Percentiles rank a stretch among this genome's conserved stretches.
These are phyloP conservation scores for Phainopepla nitens DNA, from an alignment of 2,113 vertebrate genomes.

Conservation along the genomic window DNA sequence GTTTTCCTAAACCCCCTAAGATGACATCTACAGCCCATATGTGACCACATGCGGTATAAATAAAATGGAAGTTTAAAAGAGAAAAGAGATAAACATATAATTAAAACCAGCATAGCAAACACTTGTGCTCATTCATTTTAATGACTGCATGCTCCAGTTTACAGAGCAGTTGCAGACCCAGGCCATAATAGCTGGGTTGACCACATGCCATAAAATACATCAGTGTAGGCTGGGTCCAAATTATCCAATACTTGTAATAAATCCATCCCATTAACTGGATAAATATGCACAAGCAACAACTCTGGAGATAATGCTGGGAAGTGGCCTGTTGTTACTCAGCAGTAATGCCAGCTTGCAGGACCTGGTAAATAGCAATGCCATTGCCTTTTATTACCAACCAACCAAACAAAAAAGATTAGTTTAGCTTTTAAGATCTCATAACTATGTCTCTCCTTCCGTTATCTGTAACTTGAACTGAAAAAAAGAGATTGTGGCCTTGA, in stretches of 20 bases:
- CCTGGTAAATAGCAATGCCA: not conserved
- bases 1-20: constrained; percentile 57
- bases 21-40: constrained; percentile 64
- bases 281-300: constrained; percentile 61
- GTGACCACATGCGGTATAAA: constrained; percentile 71
- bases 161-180: constrained; percentile 62
- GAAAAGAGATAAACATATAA: constrained; percentile 76
- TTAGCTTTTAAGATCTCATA: constrained; percentile 34
- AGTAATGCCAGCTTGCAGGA: not conserved
- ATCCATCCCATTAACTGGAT: constrained; percentile 69
- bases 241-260: constrained; percentile 74
- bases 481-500: constrained; percentile 59
- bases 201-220: constrained; percentile 73
- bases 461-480: constrained; percentile 51
- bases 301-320: constrained; percentile 48
- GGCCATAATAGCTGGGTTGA: constrained; percentile 65
- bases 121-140: constrained; percentile 68
- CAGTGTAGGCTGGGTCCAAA: constrained; percentile 48
- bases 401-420: constrained; percentile 23
- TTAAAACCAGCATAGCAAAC: constrained; percentile 73
- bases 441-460: constrained; percentile 10
- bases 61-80: constrained; percentile 70
- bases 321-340: constrained; percentile 37
- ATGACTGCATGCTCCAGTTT: constrained; percentile 61
- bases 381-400: not conserved